Base-by-base conservation (phyloP, 1,140 invertebrate genomes). In the Steinernema khuongi region DNA sequence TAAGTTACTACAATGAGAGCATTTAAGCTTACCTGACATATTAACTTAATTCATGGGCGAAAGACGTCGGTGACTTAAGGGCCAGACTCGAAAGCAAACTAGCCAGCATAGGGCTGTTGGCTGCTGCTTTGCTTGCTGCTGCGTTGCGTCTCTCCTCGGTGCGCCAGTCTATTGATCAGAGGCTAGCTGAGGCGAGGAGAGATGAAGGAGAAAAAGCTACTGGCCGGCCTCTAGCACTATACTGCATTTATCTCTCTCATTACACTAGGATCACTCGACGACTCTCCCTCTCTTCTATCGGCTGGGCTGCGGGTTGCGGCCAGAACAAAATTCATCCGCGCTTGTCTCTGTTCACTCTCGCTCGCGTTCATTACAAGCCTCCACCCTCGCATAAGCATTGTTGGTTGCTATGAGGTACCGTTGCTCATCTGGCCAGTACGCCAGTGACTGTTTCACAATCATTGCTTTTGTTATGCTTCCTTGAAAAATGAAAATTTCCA, bases 301-400 rank as follows among this genome's bases (percentile, higher is more conserved):
- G 50, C 50, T 60, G 11, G 4, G 22, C 19, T 22, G 50, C 7
- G 7, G 50, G 11, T 22, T 7, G 36, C 36, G 36, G 36, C 36
- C 11, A 22, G 26, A 11, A 60, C 19, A 60, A n/a, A 60, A n/a
- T 22, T 22, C 7, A 41, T n/a, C 36, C 36, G 36, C 36, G 7
- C 36, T 41, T 41, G 7, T 41, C 36, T 41, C n/a, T 41, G 36
- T n/a, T 7, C 7, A 41, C 36, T 14, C 50, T 60, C 50, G 50
- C 50, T 26, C 19, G 50, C 11, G 7, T 60, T 22, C 19, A 4
- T 26, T 96, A 86, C 88, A 98, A 96, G 1, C 94, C 95, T 69
- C 92, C 91, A 17, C 96, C 89, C 88, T 94, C 91, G 89, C 96
- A 98, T 1, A 97, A 94, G 86, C 96, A 99, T 81, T 92, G 74